Percentiles rank a stretch among this genome's conserved stretches.
These are phyloP conservation scores for Alosa sapidissima DNA, from an alignment of 2,797 vertebrate species.

Conservation along the genomic window DNA sequence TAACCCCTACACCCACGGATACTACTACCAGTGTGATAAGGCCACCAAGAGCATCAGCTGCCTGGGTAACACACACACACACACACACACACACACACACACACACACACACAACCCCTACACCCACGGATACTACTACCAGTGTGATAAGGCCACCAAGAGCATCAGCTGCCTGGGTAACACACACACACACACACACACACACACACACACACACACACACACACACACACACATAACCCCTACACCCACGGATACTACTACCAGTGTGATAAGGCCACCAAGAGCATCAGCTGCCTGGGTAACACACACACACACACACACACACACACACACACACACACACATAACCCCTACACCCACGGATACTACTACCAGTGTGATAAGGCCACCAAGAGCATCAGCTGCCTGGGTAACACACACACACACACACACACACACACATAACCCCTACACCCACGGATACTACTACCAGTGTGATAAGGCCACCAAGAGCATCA, in stretches of 20 bases:
- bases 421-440: not conserved
- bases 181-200: not conserved
- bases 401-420: not conserved
- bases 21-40: too few relatives aligned
- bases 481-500: not conserved
- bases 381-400: too few relatives aligned
- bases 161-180: not conserved
- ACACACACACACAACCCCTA: not conserved
- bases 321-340: too few relatives aligned
- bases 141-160: not conserved
- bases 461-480: not conserved
- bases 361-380: too few relatives aligned
- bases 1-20: not conserved
- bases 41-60: too few relatives aligned
- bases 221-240: constrained; percentile 3
- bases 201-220: not conserved
- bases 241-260: too few relatives aligned
- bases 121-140: not conserved
- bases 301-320: not conserved
- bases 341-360: constrained; percentile 9
- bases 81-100: not conserved
- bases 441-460: not conserved
- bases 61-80: not conserved
- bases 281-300: not conserved
- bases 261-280: not conserved